phyloP scores from a whole-genome alignment of 2,113 vertebrate genomes.

The Gasterosteus aculeatus region DNA sequence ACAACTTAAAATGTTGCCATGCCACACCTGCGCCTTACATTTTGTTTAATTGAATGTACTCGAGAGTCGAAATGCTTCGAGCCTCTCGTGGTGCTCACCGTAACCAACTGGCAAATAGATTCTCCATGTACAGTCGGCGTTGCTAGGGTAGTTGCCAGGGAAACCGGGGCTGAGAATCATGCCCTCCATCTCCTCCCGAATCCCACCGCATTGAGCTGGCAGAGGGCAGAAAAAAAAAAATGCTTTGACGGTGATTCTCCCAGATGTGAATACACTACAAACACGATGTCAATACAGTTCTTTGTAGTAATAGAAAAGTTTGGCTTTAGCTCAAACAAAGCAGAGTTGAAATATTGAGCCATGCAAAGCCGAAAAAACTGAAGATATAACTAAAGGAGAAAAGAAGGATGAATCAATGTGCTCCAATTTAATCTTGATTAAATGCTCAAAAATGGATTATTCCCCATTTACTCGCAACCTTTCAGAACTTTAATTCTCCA shows the following conservation, averaged over 20 bases:
- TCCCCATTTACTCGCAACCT: neutral
- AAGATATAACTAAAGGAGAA: neutral
- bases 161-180: slow-evolving; percentile 98
- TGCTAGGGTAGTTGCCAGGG: slow-evolving; percentile 98
- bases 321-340: neutral
- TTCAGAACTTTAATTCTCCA: neutral
- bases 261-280: neutral
- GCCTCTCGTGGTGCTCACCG: slow-evolving; percentile 82
- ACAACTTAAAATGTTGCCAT: slow-evolving; percentile 6
- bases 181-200: slow-evolving; percentile 92
- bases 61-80: slow-evolving; percentile 14
- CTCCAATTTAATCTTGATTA: neutral
- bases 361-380: neutral
- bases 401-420: neutral
- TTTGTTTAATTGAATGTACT: slow-evolving; percentile 16
- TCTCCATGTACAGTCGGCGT: slow-evolving; percentile 97
- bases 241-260: slow-evolving; percentile 13
- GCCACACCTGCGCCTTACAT: neutral
- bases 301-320: neutral
- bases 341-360: neutral
- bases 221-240: slow-evolving; percentile 33
- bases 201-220: slow-evolving; percentile 93
- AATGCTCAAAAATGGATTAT: neutral
- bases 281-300: neutral
- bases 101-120: slow-evolving; percentile 93